Evolutionary conservation across 2,113 vertebrate species (phyloP).

Genomic region (Passer montanus): DNA sequence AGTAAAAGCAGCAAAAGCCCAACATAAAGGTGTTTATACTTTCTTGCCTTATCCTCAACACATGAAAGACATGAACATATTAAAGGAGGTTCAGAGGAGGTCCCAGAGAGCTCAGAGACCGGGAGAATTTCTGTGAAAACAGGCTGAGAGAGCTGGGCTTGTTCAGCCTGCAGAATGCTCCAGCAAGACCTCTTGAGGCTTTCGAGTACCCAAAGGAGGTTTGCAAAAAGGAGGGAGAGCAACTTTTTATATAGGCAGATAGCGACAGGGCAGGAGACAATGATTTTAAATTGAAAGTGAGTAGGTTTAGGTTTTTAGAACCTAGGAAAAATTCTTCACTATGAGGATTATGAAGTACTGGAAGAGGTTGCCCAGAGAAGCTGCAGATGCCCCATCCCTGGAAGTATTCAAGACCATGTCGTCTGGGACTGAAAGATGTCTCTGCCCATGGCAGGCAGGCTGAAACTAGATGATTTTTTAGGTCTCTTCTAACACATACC

Average conservation of each 20-base stretch:
- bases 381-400: accelerated
- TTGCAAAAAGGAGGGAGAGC: not conserved
- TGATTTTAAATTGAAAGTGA: not conserved
- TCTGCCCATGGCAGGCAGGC: not conserved
- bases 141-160: not conserved
- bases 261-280: not conserved
- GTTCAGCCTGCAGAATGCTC: not conserved
- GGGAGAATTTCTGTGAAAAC: not conserved
- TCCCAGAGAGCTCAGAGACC: not conserved
- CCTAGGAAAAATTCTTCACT: not conserved
- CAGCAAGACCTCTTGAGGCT: too few relatives aligned
- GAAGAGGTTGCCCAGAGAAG: not conserved
- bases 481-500: not conserved
- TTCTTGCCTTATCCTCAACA: not conserved
- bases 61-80: too few relatives aligned
- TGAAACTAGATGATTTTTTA: not conserved
- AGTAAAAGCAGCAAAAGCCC: not conserved
- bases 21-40: not conserved
- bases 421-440: not conserved
- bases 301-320: not conserved
- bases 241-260: too few relatives aligned
- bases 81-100: not conserved
- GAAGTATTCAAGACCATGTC: not conserved
- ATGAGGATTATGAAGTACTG: not conserved
- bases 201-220: not conserved